A percentile compares a stretch with the other conserved stretches of the same genome.
phyloP scores from a whole-genome alignment of 2,797 vertebrate species.

The Pangasius krempfi region DNA sequence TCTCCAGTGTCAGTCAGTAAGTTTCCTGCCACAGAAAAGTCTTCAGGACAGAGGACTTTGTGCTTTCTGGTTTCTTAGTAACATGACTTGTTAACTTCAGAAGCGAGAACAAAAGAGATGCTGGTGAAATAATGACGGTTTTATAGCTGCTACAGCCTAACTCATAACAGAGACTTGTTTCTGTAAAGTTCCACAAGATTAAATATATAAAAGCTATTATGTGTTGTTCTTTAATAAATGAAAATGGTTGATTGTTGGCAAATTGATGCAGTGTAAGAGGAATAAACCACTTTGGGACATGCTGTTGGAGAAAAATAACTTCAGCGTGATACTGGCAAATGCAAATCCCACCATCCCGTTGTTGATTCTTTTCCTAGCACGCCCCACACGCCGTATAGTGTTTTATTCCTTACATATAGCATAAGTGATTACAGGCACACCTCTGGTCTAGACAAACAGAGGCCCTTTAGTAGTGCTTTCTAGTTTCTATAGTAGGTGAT shows the following conservation, averaged over 20 bases:
- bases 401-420: background rate
- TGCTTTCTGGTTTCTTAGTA: background rate
- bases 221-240: background rate
- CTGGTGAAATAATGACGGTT: background rate
- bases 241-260: background rate
- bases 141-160: background rate
- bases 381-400: too few relatives aligned
- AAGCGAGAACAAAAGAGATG: background rate
- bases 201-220: background rate
- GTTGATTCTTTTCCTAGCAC: background rate
- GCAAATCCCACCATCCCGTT: background rate
- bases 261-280: background rate
- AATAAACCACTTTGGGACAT: background rate
- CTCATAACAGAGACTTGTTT: background rate
- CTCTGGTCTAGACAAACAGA: background rate
- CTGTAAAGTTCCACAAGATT: background rate
- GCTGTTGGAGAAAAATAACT: background rate
- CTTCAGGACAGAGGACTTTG: background rate
- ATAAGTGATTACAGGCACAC: background rate
- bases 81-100: background rate
- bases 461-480: background rate
- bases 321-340: background rate
- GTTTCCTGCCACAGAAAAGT: background rate
- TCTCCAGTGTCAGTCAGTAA: background rate
- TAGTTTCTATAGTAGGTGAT: background rate